A percentile compares a stretch with the other conserved stretches of the same genome.
Conservation (phyloP, 1,140 invertebrate species). For the Philopotamus ludificatus region DNA sequence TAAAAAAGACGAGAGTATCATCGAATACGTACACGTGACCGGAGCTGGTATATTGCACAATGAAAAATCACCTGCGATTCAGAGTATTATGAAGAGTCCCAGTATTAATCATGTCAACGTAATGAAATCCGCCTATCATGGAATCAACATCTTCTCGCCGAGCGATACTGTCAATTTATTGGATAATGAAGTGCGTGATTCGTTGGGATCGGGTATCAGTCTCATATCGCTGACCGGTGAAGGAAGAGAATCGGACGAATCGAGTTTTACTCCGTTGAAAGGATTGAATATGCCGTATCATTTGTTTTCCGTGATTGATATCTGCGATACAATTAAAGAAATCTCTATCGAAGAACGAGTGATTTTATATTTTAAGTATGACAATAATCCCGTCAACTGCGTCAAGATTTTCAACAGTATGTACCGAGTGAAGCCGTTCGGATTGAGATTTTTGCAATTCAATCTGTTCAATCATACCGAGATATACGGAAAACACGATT, state of each 20-base stretch:
- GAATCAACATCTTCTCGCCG: slow-evolving; percentile 88
- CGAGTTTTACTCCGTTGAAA: slow-evolving; percentile 82
- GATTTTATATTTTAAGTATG: slow-evolving; percentile 95
- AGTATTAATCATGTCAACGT: slow-evolving; percentile 81
- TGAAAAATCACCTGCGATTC: slow-evolving; percentile 89
- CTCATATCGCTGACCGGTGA: slow-evolving; percentile 89
- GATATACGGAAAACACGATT: slow-evolving; percentile 77
- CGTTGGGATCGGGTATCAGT: slow-evolving; percentile 86
- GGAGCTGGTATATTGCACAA: slow-evolving; percentile 97
- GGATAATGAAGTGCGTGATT: slow-evolving; percentile 74
- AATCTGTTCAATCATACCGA: slow-evolving; percentile 90
- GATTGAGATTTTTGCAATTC: slow-evolving; percentile 87
- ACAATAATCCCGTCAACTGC: slow-evolving; percentile 93
- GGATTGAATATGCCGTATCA: slow-evolving; percentile 88
- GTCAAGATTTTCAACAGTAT: slow-evolving; percentile 94
- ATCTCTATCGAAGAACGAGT: slow-evolving; percentile 87
- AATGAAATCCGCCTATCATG: slow-evolving; percentile 82
- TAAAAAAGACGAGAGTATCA: slow-evolving; percentile 66
- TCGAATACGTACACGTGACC: slow-evolving; percentile 84
- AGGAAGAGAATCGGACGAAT: slow-evolving; percentile 82
- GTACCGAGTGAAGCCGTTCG: slow-evolving; percentile 80
- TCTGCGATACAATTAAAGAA: slow-evolving; percentile 93
- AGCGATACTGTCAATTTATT: slow-evolving; percentile 71
- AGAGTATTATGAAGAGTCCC: slow-evolving; percentile 84
- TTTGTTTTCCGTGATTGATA: slow-evolving; percentile 93